Percentiles rank a stretch among this genome's conserved stretches.
Conservation (phyloP, 2,797 vertebrate species). For the Eulemur rubriventer region DNA sequence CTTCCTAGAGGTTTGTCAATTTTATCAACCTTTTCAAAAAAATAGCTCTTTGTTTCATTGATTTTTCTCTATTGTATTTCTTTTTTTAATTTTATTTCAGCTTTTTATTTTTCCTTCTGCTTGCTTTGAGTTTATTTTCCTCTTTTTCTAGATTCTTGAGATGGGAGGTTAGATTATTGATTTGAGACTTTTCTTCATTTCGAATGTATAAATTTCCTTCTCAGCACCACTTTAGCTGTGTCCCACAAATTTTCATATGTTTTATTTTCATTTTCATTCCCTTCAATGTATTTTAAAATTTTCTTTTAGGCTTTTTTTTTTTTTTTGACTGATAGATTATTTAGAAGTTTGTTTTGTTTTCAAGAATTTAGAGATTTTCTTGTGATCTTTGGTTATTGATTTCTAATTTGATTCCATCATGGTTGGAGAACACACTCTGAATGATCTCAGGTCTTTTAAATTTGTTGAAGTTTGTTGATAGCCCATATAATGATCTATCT, state of each 20-base stretch:
- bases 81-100: neutral
- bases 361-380: neutral
- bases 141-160: constrained; percentile 26
- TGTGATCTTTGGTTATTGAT: neutral
- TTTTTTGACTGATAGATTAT: neutral
- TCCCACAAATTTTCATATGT: neutral
- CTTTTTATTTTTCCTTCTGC: neutral
- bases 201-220: neutral
- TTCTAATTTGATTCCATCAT: constrained; percentile 18
- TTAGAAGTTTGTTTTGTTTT: neutral
- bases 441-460: neutral
- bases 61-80: neutral
- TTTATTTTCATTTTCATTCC: neutral
- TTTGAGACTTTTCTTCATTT: neutral
- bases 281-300: neutral
- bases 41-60: neutral
- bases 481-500: neutral
- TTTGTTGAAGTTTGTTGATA: neutral
- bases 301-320: neutral
- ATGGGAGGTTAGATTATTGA: neutral
- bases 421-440: neutral
- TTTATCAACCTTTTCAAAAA: neutral
- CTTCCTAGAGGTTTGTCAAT: neutral
- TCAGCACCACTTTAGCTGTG: neutral
- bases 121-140: constrained; percentile 7